Conservation (phyloP, 2,888 invertebrate species). For the Gryllus longicercus region DNA sequence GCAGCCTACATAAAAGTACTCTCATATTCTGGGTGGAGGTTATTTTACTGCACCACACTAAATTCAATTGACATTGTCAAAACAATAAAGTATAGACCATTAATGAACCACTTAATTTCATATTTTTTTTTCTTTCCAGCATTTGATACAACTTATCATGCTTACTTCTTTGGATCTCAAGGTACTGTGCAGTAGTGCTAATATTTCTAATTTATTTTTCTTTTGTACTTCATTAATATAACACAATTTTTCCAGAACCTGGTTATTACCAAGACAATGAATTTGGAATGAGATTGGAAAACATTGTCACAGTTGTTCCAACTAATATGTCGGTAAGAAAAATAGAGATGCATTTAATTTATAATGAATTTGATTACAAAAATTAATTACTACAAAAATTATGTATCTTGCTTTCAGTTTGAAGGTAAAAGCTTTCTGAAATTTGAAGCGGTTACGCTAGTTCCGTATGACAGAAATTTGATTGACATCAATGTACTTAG, state of each 20-base stretch:
- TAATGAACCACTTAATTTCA: background rate
- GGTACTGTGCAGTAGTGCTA: constrained; percentile 37
- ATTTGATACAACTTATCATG: constrained; percentile 43
- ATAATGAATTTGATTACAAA: background rate
- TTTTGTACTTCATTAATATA: background rate
- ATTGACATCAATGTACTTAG: constrained; percentile 49
- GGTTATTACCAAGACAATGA: constrained; percentile 55
- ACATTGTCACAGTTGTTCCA: constrained; percentile 43
- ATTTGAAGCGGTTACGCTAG: constrained; percentile 54
- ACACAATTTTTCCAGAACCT: constrained; percentile 45
- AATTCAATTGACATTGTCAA: background rate
- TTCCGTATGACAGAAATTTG: constrained; percentile 52
- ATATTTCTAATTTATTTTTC: background rate
- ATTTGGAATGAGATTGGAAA: constrained; percentile 57
- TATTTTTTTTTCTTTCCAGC: constrained; percentile 40
- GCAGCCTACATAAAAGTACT: too few species aligned
- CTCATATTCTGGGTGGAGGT: too few species aligned
- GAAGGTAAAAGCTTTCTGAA: constrained; percentile 45
- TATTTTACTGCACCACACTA: too few species aligned
- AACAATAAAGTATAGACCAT: background rate
- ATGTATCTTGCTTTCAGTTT: constrained; percentile 32
- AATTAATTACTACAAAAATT: constrained; percentile 3
- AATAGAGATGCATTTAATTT: background rate
- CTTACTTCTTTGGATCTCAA: constrained; percentile 45
- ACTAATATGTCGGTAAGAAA: constrained; percentile 40